Conservation (phyloP, 2,888 invertebrate species). For the Dusona sp. region DNA sequence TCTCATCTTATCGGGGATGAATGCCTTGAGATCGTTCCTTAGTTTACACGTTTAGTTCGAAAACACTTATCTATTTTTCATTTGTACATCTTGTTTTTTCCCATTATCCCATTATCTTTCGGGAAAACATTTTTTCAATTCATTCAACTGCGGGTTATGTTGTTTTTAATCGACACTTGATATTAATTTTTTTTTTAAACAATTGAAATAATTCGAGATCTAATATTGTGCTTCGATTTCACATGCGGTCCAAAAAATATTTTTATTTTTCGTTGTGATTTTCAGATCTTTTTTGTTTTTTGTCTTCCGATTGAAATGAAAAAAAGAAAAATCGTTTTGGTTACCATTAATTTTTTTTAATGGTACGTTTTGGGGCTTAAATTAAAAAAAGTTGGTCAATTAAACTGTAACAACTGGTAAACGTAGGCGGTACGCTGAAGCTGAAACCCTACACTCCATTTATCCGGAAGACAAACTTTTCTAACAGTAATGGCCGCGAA, state of each 20-base stretch:
- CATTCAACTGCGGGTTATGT: not conserved
- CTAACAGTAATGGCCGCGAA: too few relatives aligned
- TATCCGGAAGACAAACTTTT: too few relatives aligned
- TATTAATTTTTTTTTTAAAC: not conserved
- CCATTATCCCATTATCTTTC: not conserved
- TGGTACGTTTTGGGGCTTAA: not conserved
- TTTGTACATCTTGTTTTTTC: constrained; percentile 28
- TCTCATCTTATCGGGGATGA: constrained; percentile 63
- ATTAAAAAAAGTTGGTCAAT: not conserved
- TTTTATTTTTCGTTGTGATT: too few relatives aligned
- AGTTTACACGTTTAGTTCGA: constrained; percentile 45
- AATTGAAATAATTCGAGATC: not conserved
- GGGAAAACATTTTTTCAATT: not conserved
- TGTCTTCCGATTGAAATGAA: not conserved
- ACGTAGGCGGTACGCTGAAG: too few relatives aligned
- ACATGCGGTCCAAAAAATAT: too few relatives aligned
- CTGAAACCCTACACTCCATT: too few relatives aligned
- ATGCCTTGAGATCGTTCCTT: constrained; percentile 28
- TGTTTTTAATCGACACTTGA: not conserved
- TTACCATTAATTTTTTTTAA: not conserved
- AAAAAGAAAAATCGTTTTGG: not conserved
- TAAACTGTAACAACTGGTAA: too few relatives aligned
- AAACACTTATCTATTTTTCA: not conserved
- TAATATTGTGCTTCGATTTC: not conserved
- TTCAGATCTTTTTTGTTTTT: not conserved